Evolutionary conservation across 2,888 invertebrate species (phyloP).

Genomic region (Elegia similella): DNA sequence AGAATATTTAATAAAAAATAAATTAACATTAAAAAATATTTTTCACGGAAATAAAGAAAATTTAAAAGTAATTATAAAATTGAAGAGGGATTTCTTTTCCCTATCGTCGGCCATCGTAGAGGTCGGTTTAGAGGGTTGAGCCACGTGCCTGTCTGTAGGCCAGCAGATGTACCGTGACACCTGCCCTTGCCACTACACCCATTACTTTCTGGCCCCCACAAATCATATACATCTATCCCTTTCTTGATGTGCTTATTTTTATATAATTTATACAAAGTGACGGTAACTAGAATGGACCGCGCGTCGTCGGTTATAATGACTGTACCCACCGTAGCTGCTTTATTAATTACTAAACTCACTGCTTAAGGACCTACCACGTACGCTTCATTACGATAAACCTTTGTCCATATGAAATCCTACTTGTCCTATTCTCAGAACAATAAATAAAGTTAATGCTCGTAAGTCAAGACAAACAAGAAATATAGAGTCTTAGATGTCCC

Average conservation of each 20-base stretch:
- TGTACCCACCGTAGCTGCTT: conserved; percentile 47
- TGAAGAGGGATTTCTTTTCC: conserved; percentile 62
- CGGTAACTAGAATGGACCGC: conserved; percentile 77
- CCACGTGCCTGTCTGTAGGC: conserved; percentile 70
- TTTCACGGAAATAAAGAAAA: not conserved
- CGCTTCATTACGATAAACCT: not conserved
- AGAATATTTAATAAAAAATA: not conserved
- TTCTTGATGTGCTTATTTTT: conserved; percentile 74
- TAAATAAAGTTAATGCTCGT: no score
- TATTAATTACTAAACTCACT: conserved; percentile 53
- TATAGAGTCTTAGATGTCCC: not conserved
- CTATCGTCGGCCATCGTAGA: conserved; percentile 49
- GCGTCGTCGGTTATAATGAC: conserved; percentile 73
- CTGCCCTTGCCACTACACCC: conserved; percentile 71
- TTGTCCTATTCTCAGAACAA: not conserved
- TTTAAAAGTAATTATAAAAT: conserved; percentile 42
- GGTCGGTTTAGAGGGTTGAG: conserved; percentile 72
- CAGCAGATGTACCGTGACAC: conserved; percentile 79
- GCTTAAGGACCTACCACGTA: conserved; percentile 4
- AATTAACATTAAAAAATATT: not conserved
- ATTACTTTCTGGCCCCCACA: conserved; percentile 59
- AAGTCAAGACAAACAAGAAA: not conserved
- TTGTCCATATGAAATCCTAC: not conserved
- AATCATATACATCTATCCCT: conserved; percentile 55
- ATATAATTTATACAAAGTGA: conserved; percentile 80